Conservation (phyloP, 64 coral and sea anemone species). For the Actinia equina region DNA sequence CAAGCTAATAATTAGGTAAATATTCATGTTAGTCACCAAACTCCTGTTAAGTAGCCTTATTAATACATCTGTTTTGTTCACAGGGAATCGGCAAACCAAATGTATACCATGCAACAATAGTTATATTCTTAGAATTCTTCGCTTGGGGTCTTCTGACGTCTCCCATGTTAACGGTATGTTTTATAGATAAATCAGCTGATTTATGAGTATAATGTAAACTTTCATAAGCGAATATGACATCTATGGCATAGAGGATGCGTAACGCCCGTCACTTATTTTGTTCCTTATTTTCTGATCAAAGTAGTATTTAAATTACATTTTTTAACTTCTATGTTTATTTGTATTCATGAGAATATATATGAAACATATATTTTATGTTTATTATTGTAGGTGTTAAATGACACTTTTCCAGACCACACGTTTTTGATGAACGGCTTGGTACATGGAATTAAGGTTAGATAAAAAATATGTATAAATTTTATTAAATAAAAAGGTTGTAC, state of each 20-base stretch:
- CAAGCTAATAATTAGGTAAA: no score
- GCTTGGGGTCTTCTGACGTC: constrained; percentile 95
- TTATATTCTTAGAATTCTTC: constrained; percentile 95
- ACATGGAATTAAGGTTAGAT: constrained; percentile 86
- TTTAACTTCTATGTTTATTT: not conserved
- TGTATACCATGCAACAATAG: constrained; percentile 95
- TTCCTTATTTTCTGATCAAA: no score
- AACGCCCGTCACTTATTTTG: no score
- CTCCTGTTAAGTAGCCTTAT: not conserved
- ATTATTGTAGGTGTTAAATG: constrained; percentile 70
- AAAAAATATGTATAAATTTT: not conserved
- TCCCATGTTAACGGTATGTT: constrained; percentile 86
- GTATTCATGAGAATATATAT: not conserved
- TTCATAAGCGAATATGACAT: no score
- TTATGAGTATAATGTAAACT: no score
- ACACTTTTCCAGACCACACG: constrained; percentile 90
- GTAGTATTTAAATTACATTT: no score
- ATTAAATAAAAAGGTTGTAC: not conserved
- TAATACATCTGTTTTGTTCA: constrained; percentile 7
- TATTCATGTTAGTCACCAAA: no score
- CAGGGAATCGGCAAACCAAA: constrained; percentile 93
- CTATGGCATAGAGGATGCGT: no score
- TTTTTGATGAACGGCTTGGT: constrained; percentile 99
- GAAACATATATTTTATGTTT: not conserved
- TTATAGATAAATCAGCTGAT: no score